phyloP scores from a whole-genome alignment of 2,113 vertebrate genomes.

The Felis chaus region DNA sequence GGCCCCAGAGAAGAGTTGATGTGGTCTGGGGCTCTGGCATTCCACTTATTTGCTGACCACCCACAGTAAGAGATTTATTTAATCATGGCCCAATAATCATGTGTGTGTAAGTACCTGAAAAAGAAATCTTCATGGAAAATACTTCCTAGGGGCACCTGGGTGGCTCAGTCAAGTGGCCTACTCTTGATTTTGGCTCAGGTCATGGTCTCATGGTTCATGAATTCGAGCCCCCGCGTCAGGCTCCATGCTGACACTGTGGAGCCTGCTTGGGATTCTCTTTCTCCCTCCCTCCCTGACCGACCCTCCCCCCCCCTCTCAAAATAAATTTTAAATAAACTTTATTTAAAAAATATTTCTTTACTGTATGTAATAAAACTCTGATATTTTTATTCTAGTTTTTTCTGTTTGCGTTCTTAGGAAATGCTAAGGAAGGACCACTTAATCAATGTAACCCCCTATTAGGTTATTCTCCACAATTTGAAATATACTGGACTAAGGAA shows the following conservation, averaged over 20 bases:
- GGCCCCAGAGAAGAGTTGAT: not conserved
- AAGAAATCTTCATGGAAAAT: slow-evolving; percentile 34
- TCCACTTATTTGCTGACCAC: not conserved
- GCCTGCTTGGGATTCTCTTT: too few species aligned
- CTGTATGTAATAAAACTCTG: not conserved
- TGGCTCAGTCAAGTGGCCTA: not conserved
- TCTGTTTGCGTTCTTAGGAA: not conserved
- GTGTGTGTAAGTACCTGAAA: not conserved
- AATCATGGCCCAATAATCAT: not conserved
- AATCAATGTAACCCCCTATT: not conserved
- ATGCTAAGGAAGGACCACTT: not conserved
- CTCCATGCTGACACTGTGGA: too few species aligned
- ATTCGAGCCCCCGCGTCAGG: too few species aligned
- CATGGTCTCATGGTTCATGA: too few species aligned
- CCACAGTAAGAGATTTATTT: slow-evolving; percentile 10
- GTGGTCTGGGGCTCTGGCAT: not conserved
- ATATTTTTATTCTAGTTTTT: not conserved
- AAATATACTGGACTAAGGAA: not conserved
- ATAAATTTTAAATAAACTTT: too few species aligned
- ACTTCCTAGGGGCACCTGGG: not conserved
- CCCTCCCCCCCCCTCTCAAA: too few species aligned
- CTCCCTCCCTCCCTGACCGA: too few species aligned
- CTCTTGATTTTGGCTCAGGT: too few species aligned
- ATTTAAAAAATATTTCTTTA: not conserved
- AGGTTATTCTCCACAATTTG: not conserved